phyloP scores from a whole-genome alignment of 1,140 invertebrate genomes.

The Lerema accius region DNA sequence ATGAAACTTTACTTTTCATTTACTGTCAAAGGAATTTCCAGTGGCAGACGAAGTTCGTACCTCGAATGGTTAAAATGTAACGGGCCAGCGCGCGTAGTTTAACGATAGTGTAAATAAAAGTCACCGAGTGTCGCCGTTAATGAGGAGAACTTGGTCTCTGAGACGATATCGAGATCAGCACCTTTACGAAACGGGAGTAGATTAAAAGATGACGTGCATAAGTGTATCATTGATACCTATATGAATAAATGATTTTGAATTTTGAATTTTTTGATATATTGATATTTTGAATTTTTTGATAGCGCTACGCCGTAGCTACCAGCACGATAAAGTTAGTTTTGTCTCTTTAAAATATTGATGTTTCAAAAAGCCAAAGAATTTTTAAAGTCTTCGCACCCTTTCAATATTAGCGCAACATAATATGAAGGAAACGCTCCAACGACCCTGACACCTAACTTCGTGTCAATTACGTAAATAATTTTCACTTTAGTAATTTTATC shows the following conservation, averaged over 20 bases:
- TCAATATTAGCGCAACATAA: not conserved
- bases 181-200: no score
- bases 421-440: not conserved
- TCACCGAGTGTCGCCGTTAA: slow-evolving; percentile 6
- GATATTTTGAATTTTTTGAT: no score
- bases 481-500: slow-evolving; percentile 1
- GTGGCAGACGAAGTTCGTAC: slow-evolving; percentile 9
- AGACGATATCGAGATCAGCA: no score
- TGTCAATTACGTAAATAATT: slow-evolving; percentile 1
- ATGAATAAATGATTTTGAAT: no score
- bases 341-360: no score
- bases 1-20: slow-evolving; percentile 17
- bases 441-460: not conserved
- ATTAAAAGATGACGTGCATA: no score
- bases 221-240: no score
- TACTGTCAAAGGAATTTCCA: slow-evolving; percentile 3
- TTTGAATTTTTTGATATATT: no score
- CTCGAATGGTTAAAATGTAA: slow-evolving; percentile 18
- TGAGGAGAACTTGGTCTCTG: not conserved
- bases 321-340: no score
- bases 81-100: not conserved
- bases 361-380: no score
- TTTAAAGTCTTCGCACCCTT: not conserved
- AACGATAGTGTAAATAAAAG: slow-evolving; percentile 8
- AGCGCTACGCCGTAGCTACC: no score